Conservation (phyloP, 2,888 invertebrate species). For the Nysson spinosus region DNA sequence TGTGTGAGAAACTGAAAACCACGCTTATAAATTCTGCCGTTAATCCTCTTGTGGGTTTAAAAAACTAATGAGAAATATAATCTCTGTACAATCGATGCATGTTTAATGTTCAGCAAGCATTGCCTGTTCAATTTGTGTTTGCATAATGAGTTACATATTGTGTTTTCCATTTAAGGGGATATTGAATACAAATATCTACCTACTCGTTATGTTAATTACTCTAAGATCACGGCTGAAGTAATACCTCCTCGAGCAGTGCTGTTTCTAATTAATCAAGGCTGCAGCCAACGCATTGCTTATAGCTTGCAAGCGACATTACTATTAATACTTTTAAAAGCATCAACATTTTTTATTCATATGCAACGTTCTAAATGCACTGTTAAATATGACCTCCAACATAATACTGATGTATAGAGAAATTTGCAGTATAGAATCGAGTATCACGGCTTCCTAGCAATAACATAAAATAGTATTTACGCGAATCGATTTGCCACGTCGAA, state of each 20-base stretch:
- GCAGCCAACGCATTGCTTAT: slow-evolving; percentile 2
- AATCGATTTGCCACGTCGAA: slow-evolving; percentile 1
- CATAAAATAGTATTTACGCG: neutral
- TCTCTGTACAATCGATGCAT: neutral
- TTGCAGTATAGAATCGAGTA: neutral
- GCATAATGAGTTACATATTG: slow-evolving; percentile 9
- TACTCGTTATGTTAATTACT: slow-evolving; percentile 34
- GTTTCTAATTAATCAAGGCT: slow-evolving; percentile 23
- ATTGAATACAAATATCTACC: slow-evolving; percentile 15
- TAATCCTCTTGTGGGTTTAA: too few relatives aligned
- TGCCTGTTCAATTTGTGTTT: slow-evolving; percentile 6
- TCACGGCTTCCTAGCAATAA: neutral
- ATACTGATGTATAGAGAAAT: neutral
- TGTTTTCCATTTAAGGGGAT: slow-evolving; percentile 18
- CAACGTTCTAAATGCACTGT: neutral
- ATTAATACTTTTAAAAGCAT: neutral
- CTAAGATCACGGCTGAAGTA: slow-evolving; percentile 19
- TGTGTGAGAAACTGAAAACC: too few relatives aligned
- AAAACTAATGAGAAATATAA: neutral
- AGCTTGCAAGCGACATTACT: neutral
- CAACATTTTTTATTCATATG: neutral
- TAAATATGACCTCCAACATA: neutral
- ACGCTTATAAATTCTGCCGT: too few relatives aligned
- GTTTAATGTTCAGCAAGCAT: too few relatives aligned
- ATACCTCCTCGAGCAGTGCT: slow-evolving; percentile 16